Evolutionary conservation across 2,113 vertebrate genomes (phyloP).

Genomic region (Hemiscyllium ocellatum): DNA sequence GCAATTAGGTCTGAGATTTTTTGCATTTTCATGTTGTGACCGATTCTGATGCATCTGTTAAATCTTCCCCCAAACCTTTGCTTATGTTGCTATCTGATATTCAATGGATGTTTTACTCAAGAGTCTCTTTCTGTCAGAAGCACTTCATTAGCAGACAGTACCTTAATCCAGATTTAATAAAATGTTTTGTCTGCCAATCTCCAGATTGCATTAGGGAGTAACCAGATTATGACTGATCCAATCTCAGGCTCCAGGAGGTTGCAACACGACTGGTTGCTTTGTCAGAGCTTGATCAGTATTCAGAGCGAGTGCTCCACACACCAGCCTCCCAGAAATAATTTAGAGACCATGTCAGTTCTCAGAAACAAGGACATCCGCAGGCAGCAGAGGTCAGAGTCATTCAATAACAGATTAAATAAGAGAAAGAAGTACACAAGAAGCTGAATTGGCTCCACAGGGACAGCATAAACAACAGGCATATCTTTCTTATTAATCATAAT

Average conservation of each 20-base stretch:
- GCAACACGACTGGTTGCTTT: neutral
- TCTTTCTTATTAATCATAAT: neutral
- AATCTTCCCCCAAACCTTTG: neutral
- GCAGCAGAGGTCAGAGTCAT: constrained; percentile 8
- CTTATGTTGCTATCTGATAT: neutral
- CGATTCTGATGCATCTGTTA: neutral
- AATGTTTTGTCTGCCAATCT: neutral
- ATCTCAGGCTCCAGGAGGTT: neutral
- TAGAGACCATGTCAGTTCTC: neutral
- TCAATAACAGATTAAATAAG: neutral
- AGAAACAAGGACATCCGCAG: constrained; percentile 4
- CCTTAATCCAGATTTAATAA: constrained; percentile 1
- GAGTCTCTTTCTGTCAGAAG: neutral
- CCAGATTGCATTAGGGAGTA: neutral
- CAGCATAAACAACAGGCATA: neutral
- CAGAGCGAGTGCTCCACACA: neutral
- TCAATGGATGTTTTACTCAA: neutral
- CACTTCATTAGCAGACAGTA: constrained; percentile 9
- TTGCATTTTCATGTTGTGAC: neutral
- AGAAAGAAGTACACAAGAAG: neutral
- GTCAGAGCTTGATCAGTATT: constrained; percentile 13
- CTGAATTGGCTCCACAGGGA: neutral
- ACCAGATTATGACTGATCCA: constrained; percentile 7
- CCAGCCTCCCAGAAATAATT: constrained; percentile 10
- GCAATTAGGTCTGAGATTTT: neutral